Evolutionary conservation across 2,797 vertebrate genomes (phyloP).

Genomic region (Austrolebias charrua): DNA sequence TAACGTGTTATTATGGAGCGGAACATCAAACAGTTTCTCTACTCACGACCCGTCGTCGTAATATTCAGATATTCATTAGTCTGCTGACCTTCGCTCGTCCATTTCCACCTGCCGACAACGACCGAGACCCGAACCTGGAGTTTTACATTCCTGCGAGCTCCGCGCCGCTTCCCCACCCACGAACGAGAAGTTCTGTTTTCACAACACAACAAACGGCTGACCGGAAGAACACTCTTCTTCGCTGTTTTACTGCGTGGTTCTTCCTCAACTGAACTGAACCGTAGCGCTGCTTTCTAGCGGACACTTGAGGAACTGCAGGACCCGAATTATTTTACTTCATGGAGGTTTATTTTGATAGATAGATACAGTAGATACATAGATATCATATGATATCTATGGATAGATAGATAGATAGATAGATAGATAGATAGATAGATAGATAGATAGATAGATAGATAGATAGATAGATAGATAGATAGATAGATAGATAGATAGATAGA

Average conservation of each 20-base stretch:
- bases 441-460: too few relatives aligned
- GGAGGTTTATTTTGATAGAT: too few relatives aligned
- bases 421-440: too few relatives aligned
- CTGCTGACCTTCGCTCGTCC: slow-evolving; percentile 61
- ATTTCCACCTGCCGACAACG: slow-evolving; percentile 23
- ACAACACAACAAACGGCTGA: not conserved
- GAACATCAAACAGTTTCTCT: not conserved
- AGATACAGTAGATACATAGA: too few relatives aligned
- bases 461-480: too few relatives aligned
- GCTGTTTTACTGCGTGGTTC: not conserved
- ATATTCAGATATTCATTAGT: not conserved
- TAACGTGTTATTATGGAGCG: not conserved
- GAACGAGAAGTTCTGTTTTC: slow-evolving; percentile 2
- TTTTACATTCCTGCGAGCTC: slow-evolving; percentile 31
- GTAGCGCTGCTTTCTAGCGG: slow-evolving; percentile 16
- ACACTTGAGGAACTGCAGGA: not conserved
- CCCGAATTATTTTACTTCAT: not conserved
- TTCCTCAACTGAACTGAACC: not conserved
- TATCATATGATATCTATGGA: too few relatives aligned
- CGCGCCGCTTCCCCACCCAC: not conserved
- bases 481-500: too few relatives aligned
- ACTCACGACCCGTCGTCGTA: not conserved
- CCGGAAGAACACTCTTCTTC: slow-evolving; percentile 16
- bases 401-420: too few relatives aligned
- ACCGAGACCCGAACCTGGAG: not conserved